phyloP scores from a whole-genome alignment of 2,113 vertebrate species.

The Cavia aperea region DNA sequence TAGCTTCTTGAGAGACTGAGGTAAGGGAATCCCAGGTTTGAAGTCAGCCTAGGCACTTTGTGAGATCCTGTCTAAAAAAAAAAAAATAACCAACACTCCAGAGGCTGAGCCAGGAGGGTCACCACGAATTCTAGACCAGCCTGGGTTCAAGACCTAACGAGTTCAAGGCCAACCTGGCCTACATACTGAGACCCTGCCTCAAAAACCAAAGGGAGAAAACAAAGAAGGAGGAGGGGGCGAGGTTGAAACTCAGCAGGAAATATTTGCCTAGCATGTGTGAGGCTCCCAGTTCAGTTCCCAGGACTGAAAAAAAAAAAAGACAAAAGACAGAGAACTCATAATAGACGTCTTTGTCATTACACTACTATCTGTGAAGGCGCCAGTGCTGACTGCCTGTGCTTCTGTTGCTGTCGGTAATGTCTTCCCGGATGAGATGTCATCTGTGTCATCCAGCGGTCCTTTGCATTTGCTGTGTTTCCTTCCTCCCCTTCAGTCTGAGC shows the following conservation, averaged over 20 bases:
- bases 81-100: too few relatives aligned
- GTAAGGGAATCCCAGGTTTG: background rate
- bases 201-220: background rate
- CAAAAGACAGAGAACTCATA: background rate
- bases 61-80: background rate
- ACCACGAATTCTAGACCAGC: background rate
- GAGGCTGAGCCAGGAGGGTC: background rate
- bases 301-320: background rate
- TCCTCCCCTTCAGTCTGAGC: background rate
- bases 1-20: background rate
- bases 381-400: background rate
- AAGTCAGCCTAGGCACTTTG: background rate
- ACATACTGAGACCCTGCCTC: background rate
- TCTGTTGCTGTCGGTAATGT: background rate
- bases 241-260: background rate
- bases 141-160: background rate
- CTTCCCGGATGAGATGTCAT: background rate
- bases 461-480: background rate
- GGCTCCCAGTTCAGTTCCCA: background rate
- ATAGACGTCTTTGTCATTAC: background rate
- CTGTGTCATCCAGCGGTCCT: background rate
- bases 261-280: background rate
- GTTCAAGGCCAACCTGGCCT: background rate
- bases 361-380: background rate
- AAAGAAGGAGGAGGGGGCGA: background rate